A percentile compares a stretch with the other conserved stretches of the same genome.
phyloP scores from a whole-genome alignment of 1,140 invertebrate genomes.

The Arctopsyche grandis region DNA sequence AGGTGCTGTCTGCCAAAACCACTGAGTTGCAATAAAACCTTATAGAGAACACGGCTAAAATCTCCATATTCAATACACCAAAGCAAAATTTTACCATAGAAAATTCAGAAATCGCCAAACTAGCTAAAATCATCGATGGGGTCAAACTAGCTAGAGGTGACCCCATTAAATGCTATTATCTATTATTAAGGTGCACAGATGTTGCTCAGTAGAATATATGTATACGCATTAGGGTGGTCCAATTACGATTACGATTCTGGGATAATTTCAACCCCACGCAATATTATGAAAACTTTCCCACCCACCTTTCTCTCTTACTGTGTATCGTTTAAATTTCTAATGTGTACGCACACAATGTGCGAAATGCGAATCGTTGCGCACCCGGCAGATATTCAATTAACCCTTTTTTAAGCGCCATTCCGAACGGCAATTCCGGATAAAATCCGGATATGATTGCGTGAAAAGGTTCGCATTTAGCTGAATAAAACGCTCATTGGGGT shows the following conservation, averaged over 20 bases:
- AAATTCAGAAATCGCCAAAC: not conserved
- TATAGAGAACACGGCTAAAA: too few relatives aligned
- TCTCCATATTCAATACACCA: too few relatives aligned
- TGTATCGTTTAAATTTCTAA: not conserved
- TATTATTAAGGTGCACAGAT: constrained; percentile 33
- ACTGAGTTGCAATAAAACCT: too few relatives aligned
- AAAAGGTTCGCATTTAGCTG: too few relatives aligned
- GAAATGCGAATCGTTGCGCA: not conserved
- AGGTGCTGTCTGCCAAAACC: too few relatives aligned
- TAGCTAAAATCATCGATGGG: not conserved
- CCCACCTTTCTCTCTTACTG: too few relatives aligned
- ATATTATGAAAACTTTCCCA: not conserved
- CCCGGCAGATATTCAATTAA: not conserved
- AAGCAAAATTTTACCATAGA: too few relatives aligned
- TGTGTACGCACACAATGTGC: not conserved
- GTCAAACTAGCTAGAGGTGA: not conserved
- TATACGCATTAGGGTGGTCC: not conserved
- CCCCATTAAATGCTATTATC: constrained; percentile 32
- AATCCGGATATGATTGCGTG: too few relatives aligned
- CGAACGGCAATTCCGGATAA: too few relatives aligned
- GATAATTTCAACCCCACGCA: not conserved
- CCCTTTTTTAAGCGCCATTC: not conserved
- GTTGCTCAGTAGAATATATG: not conserved
- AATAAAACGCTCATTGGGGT: too few relatives aligned
- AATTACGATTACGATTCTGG: constrained; percentile 30